Percentiles rank a stretch among this genome's conserved stretches.
These are phyloP conservation scores for Carterocephalus palaemon DNA, from an alignment of 2,888 invertebrate species.

Conservation along the genomic window DNA sequence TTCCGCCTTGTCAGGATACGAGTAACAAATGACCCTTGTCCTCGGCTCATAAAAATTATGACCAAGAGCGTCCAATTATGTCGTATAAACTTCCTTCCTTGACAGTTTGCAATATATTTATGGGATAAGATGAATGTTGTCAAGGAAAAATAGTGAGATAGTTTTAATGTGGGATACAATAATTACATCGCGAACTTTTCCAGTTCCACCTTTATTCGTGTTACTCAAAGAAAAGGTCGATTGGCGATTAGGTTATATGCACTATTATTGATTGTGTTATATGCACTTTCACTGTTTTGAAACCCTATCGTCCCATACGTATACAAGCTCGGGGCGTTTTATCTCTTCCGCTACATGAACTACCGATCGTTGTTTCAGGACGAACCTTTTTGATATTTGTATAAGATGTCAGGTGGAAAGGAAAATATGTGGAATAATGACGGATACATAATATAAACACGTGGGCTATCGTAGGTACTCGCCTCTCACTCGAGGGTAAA, in stretches of 20 bases:
- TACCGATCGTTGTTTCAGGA: conserved; percentile 41
- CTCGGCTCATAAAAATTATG: conserved; percentile 22
- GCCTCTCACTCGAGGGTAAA: no score
- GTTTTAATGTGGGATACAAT: background rate
- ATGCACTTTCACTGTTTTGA: conserved; percentile 14
- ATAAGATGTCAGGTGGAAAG: no score
- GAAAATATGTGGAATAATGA: no score
- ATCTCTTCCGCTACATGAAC: conserved; percentile 65
- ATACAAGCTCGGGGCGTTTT: conserved; percentile 39
- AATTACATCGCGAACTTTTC: background rate
- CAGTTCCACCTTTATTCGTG: no score
- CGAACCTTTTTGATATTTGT: background rate
- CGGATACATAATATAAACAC: background rate
- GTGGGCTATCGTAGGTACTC: no score
- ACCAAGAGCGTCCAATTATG: conserved; percentile 21
- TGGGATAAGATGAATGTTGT: conserved; percentile 15
- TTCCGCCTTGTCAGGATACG: conserved; percentile 19
- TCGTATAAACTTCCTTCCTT: conserved; percentile 20
- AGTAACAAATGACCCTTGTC: conserved; percentile 22
- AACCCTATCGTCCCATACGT: conserved; percentile 16
- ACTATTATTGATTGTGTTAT: no score
- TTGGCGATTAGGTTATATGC: no score
- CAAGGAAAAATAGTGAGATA: conserved; percentile 5
- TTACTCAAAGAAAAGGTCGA: no score
- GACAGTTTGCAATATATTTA: conserved; percentile 19